These are phyloP conservation scores for Anguilla anguilla DNA, from an alignment of 2,797 vertebrate species.

Conservation along the genomic window DNA sequence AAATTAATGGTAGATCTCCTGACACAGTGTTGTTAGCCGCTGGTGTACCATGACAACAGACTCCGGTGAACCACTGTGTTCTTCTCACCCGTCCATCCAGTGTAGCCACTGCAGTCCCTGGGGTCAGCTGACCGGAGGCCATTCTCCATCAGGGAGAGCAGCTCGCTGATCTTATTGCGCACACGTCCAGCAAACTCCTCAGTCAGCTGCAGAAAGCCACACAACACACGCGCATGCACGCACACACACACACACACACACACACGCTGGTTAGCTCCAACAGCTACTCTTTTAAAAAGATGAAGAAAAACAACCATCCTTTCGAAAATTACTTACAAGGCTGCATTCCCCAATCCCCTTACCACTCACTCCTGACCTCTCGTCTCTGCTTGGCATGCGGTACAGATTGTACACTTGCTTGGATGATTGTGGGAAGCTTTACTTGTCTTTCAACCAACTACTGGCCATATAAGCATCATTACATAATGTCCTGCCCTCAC, in stretches of 20 bases:
- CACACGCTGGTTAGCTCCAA: neutral
- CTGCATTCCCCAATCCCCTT: neutral
- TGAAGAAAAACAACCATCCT: neutral
- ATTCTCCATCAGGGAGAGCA: slow-evolving; percentile 88
- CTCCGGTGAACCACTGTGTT: neutral
- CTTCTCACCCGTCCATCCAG: slow-evolving; percentile 88
- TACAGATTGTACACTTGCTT: neutral
- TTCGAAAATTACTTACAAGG: neutral
- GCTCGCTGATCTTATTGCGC: slow-evolving; percentile 82
- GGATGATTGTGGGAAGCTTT: neutral
- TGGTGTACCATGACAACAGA: too few relatives aligned
- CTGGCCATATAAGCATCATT: neutral
- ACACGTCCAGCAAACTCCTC: slow-evolving; percentile 82
- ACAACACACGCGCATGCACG: neutral
- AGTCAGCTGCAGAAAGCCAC: slow-evolving; percentile 73
- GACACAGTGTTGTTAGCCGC: neutral
- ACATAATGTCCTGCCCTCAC: neutral
- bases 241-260: too few relatives aligned
- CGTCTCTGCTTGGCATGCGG: neutral
- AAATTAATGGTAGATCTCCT: neutral
- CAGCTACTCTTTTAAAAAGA: neutral
- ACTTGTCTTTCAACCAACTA: neutral
- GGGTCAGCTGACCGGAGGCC: slow-evolving; percentile 87
- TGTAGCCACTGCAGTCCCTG: slow-evolving; percentile 85
- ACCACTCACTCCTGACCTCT: neutral